Evolutionary conservation across 2,888 invertebrate species (phyloP).

Genomic region (Helleia helle): DNA sequence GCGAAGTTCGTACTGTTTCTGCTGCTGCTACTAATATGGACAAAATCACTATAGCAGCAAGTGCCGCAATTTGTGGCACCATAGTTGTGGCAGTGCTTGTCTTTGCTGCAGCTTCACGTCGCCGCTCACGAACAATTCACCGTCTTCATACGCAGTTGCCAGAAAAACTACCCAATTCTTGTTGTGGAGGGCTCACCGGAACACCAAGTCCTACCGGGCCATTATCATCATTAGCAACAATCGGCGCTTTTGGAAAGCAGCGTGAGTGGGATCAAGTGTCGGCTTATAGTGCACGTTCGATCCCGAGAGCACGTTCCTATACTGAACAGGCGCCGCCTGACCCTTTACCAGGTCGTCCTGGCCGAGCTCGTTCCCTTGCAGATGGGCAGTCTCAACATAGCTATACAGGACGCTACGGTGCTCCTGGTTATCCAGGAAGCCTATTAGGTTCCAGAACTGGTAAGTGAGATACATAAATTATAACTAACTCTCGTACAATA

Average conservation of each 20-base stretch:
- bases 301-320: conserved; percentile 90
- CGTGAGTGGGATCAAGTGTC: conserved; percentile 85
- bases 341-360: conserved; percentile 85
- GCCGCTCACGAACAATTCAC: conserved; percentile 85
- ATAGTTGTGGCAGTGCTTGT: conserved; percentile 92
- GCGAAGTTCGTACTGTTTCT: conserved; percentile 89
- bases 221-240: conserved; percentile 85
- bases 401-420: conserved; percentile 85
- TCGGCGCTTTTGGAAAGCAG: conserved; percentile 88
- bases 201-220: conserved; percentile 87
- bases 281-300: conserved; percentile 91
- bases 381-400: conserved; percentile 94
- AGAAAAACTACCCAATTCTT: conserved; percentile 84
- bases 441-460: conserved; percentile 64
- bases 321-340: conserved; percentile 76
- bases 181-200: conserved; percentile 81
- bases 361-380: conserved; percentile 85
- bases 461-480: conserved; percentile 27
- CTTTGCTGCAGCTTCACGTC: conserved; percentile 89
- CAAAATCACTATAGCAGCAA: conserved; percentile 94
- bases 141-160: conserved; percentile 79
- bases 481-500: too few species aligned
- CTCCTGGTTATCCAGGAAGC: conserved; percentile 84
- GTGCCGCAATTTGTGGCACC: conserved; percentile 93
- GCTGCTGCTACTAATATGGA: conserved; percentile 93